phyloP scores from a whole-genome alignment of 1,140 invertebrate genomes.

The Camponotus vicinus region DNA sequence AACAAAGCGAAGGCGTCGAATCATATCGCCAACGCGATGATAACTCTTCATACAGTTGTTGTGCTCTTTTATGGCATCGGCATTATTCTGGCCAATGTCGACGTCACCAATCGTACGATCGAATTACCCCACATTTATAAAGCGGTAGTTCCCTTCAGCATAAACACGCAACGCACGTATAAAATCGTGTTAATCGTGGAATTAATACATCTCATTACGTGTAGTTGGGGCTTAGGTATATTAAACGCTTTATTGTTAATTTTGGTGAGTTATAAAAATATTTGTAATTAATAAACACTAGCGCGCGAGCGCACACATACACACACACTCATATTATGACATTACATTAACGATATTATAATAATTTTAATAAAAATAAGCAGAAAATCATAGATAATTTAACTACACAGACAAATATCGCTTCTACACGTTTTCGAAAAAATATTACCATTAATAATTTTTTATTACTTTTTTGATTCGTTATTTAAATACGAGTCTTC shows the following conservation, averaged over 20 bases:
- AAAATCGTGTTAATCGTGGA: constrained; percentile 2
- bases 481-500: not conserved
- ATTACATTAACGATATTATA: no score
- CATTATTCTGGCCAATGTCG: not conserved
- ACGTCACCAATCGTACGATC: not conserved
- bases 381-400: not conserved
- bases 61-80: not conserved
- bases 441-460: no score
- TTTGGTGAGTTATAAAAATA: not conserved
- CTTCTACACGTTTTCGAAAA: not conserved
- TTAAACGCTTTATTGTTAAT: not conserved
- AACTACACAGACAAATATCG: not conserved
- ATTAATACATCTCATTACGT: not conserved
- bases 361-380: not conserved
- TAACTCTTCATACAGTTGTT: not conserved
- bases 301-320: not conserved
- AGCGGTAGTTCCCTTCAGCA: not conserved
- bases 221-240: not conserved
- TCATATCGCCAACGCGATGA: not conserved
- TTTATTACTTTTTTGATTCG: not conserved
- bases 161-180: constrained; percentile 1
- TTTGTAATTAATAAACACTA: not conserved
- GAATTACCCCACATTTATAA: not conserved
- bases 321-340: no score
- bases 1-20: not conserved